Percentiles rank a stretch among this genome's conserved stretches.
Evolutionary conservation across 1,140 invertebrate genomes (phyloP).

Genomic region (Brachionus sp.): DNA sequence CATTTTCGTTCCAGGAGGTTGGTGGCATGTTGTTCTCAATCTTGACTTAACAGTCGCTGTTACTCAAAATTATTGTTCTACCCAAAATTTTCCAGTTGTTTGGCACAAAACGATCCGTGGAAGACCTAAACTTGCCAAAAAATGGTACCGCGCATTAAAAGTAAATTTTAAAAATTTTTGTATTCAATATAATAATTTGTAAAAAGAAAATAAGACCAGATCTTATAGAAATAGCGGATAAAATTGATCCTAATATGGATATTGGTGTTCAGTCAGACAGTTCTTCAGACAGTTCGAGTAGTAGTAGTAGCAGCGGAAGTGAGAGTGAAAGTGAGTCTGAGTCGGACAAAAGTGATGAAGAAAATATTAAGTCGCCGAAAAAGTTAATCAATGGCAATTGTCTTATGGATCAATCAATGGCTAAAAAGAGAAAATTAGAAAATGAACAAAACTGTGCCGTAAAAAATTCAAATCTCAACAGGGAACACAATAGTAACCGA

Average conservation of each 20-base stretch:
- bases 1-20: slow-evolving; percentile 84
- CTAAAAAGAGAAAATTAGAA: slow-evolving; percentile 2
- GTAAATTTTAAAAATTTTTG: slow-evolving; percentile 49
- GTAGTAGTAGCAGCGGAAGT: slow-evolving; percentile 65
- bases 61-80: slow-evolving; percentile 95
- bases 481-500: not conserved
- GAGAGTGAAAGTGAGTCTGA: slow-evolving; percentile 49
- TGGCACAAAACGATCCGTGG: slow-evolving; percentile 97
- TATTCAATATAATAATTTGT: slow-evolving; percentile 39
- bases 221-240: slow-evolving; percentile 75
- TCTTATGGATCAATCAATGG: not conserved
- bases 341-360: not conserved
- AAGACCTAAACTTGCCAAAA: slow-evolving; percentile 84
- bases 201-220: slow-evolving; percentile 71
- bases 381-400: not conserved
- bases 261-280: slow-evolving; percentile 90
- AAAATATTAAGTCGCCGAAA: not conserved
- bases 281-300: slow-evolving; percentile 81
- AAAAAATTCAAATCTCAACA: slow-evolving; percentile 16
- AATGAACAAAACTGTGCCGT: slow-evolving; percentile 34
- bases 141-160: slow-evolving; percentile 79
- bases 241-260: slow-evolving; percentile 76
- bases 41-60: slow-evolving; percentile 90
- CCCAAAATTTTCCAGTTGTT: slow-evolving; percentile 90
- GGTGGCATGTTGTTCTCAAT: slow-evolving; percentile 97